A percentile compares a stretch with the other conserved stretches of the same genome.
phyloP scores from a whole-genome alignment of 2,113 vertebrate species.

The Trogon melanurus region DNA sequence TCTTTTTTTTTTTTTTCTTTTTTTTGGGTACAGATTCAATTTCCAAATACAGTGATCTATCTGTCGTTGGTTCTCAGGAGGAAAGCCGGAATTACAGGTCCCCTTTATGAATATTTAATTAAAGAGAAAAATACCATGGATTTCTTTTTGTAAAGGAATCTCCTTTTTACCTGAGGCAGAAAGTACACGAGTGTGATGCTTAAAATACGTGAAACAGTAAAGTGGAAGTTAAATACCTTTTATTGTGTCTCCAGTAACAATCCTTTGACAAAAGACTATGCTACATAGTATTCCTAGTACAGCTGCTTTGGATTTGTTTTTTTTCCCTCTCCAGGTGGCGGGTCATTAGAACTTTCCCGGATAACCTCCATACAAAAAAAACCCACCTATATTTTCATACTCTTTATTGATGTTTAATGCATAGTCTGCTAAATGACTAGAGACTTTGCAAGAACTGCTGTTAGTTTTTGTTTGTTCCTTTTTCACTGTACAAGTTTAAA shows the following conservation, averaged over 20 bases:
- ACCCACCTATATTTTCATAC: not conserved
- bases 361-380: conserved; percentile 4
- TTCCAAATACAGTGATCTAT: not conserved
- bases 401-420: conserved; percentile 65
- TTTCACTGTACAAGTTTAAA: conserved; percentile 64
- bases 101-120: not conserved
- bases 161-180: not conserved
- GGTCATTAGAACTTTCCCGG: conserved; percentile 28
- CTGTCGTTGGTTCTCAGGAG: not conserved
- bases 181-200: not conserved
- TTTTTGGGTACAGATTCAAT: not conserved
- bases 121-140: not conserved
- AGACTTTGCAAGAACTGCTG: conserved; percentile 70
- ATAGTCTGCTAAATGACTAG: conserved; percentile 70
- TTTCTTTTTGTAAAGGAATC: not conserved
- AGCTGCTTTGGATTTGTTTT: not conserved
- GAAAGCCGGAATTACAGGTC: not conserved
- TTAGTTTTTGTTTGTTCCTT: not conserved
- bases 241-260: not conserved
- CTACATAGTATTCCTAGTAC: not conserved
- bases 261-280: not conserved
- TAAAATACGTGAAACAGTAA: not conserved
- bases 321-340: not conserved
- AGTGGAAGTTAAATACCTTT: not conserved
- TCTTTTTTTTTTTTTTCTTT: not conserved